A percentile compares a stretch with the other conserved stretches of the same genome.
These are phyloP conservation scores for Oncopodura yosiiana DNA, from an alignment of 1,140 invertebrate genomes.

Conservation along the genomic window DNA sequence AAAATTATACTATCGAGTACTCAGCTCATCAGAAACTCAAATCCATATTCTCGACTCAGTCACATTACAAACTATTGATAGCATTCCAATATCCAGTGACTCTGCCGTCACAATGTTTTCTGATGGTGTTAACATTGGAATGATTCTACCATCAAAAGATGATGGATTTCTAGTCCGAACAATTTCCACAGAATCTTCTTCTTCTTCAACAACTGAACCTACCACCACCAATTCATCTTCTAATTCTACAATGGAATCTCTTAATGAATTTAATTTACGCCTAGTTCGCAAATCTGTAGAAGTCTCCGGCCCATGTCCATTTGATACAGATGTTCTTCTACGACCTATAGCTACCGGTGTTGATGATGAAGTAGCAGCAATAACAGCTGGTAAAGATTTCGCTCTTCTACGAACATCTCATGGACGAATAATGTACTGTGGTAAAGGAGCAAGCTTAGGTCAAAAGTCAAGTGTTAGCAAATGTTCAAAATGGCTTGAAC, in stretches of 20 bases:
- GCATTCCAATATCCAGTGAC: constrained; percentile 52
- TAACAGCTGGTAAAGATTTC: constrained; percentile 75
- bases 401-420: constrained; percentile 61
- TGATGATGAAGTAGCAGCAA: constrained; percentile 57
- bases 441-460: constrained; percentile 62
- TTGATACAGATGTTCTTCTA: constrained; percentile 53
- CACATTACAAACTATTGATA: constrained; percentile 41
- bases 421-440: constrained; percentile 70
- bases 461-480: constrained; percentile 54
- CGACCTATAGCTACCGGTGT: constrained; percentile 44
- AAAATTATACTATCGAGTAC: constrained; percentile 47
- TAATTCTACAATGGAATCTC: constrained; percentile 33
- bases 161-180: constrained; percentile 72
- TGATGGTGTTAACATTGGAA: constrained; percentile 71
- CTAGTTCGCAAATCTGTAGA: constrained; percentile 68
- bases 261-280: constrained; percentile 63
- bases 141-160: constrained; percentile 70
- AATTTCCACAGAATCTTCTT: constrained; percentile 47
- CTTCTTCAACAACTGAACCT: constrained; percentile 51
- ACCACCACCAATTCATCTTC: constrained; percentile 44
- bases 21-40: constrained; percentile 38
- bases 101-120: constrained; percentile 66
- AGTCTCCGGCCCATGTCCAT: constrained; percentile 58
- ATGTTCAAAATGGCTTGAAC: constrained; percentile 60
- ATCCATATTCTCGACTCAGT: constrained; percentile 43